Base-by-base conservation (phyloP, 2,888 invertebrate species). In the Spodoptera littoralis region DNA sequence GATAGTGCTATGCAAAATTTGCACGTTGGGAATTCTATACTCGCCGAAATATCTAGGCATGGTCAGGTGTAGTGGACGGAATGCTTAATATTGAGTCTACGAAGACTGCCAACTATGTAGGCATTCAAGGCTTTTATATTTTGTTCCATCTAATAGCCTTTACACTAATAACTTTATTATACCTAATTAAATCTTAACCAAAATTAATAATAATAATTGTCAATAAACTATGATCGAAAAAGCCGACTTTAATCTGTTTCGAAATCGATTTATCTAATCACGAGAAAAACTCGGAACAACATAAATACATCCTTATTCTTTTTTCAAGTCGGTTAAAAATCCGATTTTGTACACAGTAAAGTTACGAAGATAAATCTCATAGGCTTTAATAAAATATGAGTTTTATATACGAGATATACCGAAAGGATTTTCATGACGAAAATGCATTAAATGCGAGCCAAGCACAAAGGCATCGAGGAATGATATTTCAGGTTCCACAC, bases 51-150 rank as follows among this genome's bases (percentile, higher is more conserved):
- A 74, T 60, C 57, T 54, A 64, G 56, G 58, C 62, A 66, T 68
- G 75, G 77, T 77, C 77, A 81, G 70, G 52, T 69, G 48, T 68
- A 65, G 50, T 62, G 67, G 65, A 58, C 13, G 78, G 82, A 81
- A 81, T 81, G 76, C 73, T 81, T 78, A 79, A 78, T 79, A 80
- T 76, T 65, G 62, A 76, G 56, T 63, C 56, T 73, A 62, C 54
- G 18, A 41, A 58, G 49, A 50, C 42, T 45, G 68, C 30, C 27
- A 27, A 60, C 46, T 70, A 71, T 56, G 76, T 66, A 57, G 52
- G 64, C 45, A 65, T 73, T 70, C 36, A 49, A 49, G 59, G 44
- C 11, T 62, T 68, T 72, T 73, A 58, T 49, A 24, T 47, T 13
- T 58, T 49, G 62, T 64, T 63, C 56, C 46, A 64, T 64, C 27